Conservation (phyloP, 2,113 vertebrate genomes). For the Empidonax alnorum region DNA sequence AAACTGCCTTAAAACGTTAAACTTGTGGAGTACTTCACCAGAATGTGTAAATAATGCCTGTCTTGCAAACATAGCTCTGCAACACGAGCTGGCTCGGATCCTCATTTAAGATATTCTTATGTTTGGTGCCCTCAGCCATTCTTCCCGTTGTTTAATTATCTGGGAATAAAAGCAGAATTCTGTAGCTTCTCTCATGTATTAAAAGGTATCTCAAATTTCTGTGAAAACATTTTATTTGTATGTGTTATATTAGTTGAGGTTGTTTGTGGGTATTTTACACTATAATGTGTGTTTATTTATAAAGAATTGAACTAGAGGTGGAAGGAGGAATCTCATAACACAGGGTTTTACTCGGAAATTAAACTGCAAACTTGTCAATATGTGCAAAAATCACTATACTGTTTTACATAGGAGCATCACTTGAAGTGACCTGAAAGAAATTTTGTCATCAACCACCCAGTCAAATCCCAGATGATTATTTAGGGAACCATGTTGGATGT, state of each 20-base stretch:
- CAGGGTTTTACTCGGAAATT: background rate
- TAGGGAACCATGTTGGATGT: background rate
- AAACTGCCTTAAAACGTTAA: background rate
- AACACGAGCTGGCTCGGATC: background rate
- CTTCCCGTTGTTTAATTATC: background rate
- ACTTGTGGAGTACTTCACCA: background rate
- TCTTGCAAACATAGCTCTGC: background rate
- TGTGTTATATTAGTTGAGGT: background rate
- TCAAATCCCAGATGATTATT: background rate
- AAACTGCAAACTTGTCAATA: background rate
- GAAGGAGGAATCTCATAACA: background rate
- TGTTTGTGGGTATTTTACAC: background rate
- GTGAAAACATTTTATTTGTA: background rate
- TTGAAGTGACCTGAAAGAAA: constrained; percentile 16
- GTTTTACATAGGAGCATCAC: background rate
- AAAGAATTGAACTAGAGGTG: background rate
- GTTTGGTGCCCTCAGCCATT: background rate
- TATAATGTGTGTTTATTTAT: background rate
- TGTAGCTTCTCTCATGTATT: background rate
- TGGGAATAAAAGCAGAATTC: background rate
- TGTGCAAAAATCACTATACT: background rate
- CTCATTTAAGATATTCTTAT: background rate
- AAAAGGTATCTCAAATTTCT: background rate
- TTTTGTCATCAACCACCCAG: background rate
- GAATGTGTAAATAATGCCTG: constrained; percentile 23